A percentile compares a stretch with the other conserved stretches of the same genome.
Evolutionary conservation across 2,888 invertebrate genomes (phyloP).

Genomic region (Artemia sinica): DNA sequence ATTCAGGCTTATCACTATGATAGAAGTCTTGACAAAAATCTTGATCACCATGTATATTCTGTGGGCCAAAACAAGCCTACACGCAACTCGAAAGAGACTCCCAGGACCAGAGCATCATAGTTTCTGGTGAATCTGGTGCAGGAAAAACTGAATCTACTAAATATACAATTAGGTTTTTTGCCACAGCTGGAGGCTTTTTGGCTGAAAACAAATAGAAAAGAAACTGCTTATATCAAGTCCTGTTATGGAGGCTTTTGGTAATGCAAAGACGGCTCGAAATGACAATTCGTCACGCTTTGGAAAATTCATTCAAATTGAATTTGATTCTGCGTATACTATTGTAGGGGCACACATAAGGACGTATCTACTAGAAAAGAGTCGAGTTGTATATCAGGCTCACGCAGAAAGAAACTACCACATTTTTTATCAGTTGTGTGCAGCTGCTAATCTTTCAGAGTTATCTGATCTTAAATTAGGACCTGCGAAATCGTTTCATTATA

Average conservation of each 20-base stretch:
- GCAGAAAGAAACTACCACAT: constrained; percentile 95
- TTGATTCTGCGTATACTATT: constrained; percentile 60
- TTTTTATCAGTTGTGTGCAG: constrained; percentile 90
- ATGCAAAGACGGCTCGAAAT: constrained; percentile 93
- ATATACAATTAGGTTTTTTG: too few species aligned
- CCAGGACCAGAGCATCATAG: too few species aligned
- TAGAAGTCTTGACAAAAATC: too few species aligned
- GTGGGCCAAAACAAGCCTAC: too few species aligned
- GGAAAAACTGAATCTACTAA: too few species aligned
- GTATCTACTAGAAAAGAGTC: constrained; percentile 86
- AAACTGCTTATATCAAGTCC: too few species aligned
- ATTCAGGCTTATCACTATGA: too few species aligned
- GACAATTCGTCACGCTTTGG: constrained; percentile 97
- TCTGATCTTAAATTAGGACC: constrained; percentile 44
- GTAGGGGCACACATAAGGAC: constrained; percentile 91
- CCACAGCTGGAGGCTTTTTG: too few species aligned
- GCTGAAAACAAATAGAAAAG: too few species aligned
- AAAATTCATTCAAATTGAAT: constrained; percentile 73
- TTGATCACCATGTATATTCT: too few species aligned
- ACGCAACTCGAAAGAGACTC: too few species aligned
- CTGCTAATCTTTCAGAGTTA: constrained; percentile 42
- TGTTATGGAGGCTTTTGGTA: constrained; percentile 40
- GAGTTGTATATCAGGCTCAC: constrained; percentile 83
- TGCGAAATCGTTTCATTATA: constrained; percentile 48
- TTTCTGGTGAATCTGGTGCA: too few species aligned